A percentile compares a stretch with the other conserved stretches of the same genome.
These are phyloP conservation scores for Recurvirostra avosetta DNA, from an alignment of 2,113 vertebrate genomes.

Conservation along the genomic window DNA sequence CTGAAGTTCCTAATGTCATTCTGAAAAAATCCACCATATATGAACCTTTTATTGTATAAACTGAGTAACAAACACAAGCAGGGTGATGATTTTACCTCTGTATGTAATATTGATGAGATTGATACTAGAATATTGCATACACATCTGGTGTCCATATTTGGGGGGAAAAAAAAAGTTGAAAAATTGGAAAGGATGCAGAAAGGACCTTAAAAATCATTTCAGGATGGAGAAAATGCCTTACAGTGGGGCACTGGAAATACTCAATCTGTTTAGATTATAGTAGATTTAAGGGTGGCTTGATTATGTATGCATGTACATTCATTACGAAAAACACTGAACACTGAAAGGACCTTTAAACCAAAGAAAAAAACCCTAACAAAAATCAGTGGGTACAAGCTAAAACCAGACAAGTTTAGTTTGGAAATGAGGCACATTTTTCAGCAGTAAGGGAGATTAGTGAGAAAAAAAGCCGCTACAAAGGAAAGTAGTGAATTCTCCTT, in stretches of 20 bases:
- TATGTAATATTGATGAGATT: constrained; percentile 5
- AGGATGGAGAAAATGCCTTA: constrained; percentile 32
- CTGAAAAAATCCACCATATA: not conserved
- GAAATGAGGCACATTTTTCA: constrained; percentile 38
- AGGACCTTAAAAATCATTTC: constrained; percentile 30
- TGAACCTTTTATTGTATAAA: not conserved
- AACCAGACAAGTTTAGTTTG: constrained; percentile 37
- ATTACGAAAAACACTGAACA: not conserved
- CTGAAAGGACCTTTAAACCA: not conserved
- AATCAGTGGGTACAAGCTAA: not conserved
- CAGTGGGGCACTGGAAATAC: constrained; percentile 10
- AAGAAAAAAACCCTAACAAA: not conserved
- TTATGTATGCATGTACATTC: not conserved
- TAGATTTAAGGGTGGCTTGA: constrained; percentile 21
- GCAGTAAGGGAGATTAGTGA: constrained; percentile 5
- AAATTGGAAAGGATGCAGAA: constrained; percentile 9
- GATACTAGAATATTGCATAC: not conserved
- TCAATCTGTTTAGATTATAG: constrained; percentile 40
- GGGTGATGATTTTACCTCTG: not conserved
- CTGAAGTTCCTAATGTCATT: not conserved
- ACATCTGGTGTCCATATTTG: constrained; percentile 24
- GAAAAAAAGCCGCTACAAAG: not conserved
- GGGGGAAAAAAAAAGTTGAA: not conserved
- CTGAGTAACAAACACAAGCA: not conserved
- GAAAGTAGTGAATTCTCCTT: constrained; percentile 24